Evolutionary conservation across 2,888 invertebrate species (phyloP).

Genomic region (Tetropium fuscum): DNA sequence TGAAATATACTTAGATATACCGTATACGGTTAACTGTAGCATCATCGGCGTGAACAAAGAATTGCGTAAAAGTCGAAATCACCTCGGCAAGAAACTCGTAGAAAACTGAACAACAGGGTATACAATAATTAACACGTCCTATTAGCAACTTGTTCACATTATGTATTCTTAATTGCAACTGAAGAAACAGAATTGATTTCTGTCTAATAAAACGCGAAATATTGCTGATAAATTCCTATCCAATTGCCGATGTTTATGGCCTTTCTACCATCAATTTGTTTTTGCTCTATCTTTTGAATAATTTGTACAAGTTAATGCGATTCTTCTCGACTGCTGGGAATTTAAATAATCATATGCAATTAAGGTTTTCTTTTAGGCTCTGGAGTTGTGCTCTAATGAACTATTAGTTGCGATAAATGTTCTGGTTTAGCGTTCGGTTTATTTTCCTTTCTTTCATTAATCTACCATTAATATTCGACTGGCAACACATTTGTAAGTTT

Average conservation of each 20-base stretch:
- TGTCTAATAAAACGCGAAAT: constrained; percentile 51
- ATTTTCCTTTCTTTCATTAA: no score
- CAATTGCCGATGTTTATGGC: constrained; percentile 39
- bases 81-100: no score
- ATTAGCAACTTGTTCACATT: constrained; percentile 48
- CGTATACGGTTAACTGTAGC: no score
- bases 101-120: constrained; percentile 23
- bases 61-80: no score
- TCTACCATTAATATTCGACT: no score
- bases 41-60: no score
- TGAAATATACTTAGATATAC: no score
- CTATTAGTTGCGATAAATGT: no score
- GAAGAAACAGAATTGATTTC: constrained; percentile 51
- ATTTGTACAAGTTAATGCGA: neutral
- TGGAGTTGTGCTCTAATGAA: no score
- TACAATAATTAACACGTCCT: constrained; percentile 52
- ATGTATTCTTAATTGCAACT: constrained; percentile 48
- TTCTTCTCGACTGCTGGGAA: neutral
- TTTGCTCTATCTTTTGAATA: neutral
- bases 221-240: constrained; percentile 50
- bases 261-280: constrained; percentile 22
- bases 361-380: neutral
- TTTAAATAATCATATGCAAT: constrained; percentile 8
- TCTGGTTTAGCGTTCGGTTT: no score
- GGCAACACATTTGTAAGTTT: no score